phyloP scores from a whole-genome alignment of 2,113 vertebrate species.

The Scomber scombrus region DNA sequence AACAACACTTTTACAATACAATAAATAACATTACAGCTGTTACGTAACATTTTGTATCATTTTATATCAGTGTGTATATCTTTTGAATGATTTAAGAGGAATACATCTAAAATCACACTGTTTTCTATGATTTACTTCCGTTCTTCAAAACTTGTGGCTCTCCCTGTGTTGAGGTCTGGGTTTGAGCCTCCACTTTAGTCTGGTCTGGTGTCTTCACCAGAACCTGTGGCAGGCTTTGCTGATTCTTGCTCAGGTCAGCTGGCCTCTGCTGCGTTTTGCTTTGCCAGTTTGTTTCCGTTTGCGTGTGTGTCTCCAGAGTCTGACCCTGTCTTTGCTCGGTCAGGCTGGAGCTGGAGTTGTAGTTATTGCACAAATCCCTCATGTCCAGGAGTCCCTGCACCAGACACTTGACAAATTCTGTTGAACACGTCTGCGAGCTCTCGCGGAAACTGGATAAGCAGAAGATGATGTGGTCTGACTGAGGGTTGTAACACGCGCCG shows the following conservation, averaged over 20 bases:
- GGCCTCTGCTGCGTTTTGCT: slow-evolving; percentile 35
- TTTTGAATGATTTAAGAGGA: slow-evolving; percentile 11
- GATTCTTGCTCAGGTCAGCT: slow-evolving; percentile 26
- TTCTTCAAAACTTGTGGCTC: slow-evolving; percentile 34
- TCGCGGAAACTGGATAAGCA: slow-evolving; percentile 94
- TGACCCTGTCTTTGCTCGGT: slow-evolving; percentile 25
- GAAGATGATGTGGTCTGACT: slow-evolving; percentile 91
- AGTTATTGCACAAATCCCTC: slow-evolving; percentile 87
- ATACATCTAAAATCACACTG: slow-evolving; percentile 23
- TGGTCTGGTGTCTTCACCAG: slow-evolving; percentile 53
- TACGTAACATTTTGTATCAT: slow-evolving; percentile 37
- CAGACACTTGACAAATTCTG: slow-evolving; percentile 87
- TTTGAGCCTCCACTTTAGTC: slow-evolving; percentile 51
- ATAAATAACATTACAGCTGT: slow-evolving; percentile 24
- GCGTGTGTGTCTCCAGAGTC: slow-evolving; percentile 46
- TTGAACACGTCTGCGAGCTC: slow-evolving; percentile 90
- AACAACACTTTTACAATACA: slow-evolving; percentile 18
- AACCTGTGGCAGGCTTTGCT: slow-evolving; percentile 51
- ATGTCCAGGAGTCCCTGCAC: slow-evolving; percentile 89
- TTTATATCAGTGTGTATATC: slow-evolving; percentile 22
- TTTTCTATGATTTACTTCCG: slow-evolving; percentile 35
- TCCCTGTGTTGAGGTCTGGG: slow-evolving; percentile 46
- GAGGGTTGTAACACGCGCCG: slow-evolving; percentile 95
- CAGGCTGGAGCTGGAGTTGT: slow-evolving; percentile 36
- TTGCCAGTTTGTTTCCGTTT: slow-evolving; percentile 63